Conservation (phyloP, 2,113 vertebrate genomes). For the Eira barbara region DNA sequence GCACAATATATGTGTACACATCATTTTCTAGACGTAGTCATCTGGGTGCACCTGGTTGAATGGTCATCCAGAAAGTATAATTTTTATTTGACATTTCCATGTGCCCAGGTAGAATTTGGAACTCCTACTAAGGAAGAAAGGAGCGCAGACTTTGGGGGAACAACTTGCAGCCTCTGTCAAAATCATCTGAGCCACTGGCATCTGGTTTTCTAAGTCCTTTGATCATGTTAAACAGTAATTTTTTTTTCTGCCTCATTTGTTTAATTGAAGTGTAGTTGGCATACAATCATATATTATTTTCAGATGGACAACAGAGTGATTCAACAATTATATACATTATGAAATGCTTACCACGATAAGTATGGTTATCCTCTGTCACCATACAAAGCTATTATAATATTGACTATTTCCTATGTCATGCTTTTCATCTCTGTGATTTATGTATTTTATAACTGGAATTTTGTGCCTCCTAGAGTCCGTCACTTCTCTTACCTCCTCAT, state of each 20-base stretch:
- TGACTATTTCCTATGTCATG: background rate
- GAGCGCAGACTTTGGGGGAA: background rate
- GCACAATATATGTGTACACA: background rate
- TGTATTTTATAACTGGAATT: background rate
- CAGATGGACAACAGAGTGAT: background rate
- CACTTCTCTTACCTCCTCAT: background rate
- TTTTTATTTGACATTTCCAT: background rate
- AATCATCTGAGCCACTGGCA: background rate
- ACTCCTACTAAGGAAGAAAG: background rate
- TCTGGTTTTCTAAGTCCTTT: background rate
- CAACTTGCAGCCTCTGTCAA: background rate
- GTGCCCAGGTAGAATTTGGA: background rate
- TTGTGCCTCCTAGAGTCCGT: background rate
- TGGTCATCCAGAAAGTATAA: background rate
- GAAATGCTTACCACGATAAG: background rate
- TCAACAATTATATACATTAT: background rate
- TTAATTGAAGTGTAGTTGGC: background rate
- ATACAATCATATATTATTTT: background rate
- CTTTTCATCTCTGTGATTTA: background rate
- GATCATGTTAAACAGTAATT: background rate
- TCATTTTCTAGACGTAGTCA: background rate
- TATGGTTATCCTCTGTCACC: background rate
- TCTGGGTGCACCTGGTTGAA: background rate
- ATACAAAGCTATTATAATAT: background rate
- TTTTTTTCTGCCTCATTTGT: background rate